Conservation (phyloP, 2,797 vertebrate genomes). For the Pyrocephalus nanus region DNA sequence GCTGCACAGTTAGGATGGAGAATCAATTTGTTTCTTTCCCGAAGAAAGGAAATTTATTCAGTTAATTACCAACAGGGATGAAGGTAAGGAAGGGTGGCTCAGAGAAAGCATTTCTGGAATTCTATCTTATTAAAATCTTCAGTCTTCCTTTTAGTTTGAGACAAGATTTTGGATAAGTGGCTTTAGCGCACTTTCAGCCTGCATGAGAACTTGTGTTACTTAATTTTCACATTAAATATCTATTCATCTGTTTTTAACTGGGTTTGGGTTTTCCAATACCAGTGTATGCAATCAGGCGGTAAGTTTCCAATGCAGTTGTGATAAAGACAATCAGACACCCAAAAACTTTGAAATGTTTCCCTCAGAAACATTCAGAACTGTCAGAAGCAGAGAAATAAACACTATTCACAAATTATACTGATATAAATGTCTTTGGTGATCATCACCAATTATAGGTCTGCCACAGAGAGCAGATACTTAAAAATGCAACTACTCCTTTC, state of each 20-base stretch:
- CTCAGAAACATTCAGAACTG: neutral
- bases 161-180: neutral
- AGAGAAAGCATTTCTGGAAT: neutral
- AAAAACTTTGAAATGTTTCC: slow-evolving; percentile 36
- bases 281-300: slow-evolving; percentile 17
- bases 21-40: neutral
- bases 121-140: neutral
- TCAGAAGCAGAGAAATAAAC: slow-evolving; percentile 35
- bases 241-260: neutral
- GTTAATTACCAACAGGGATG: neutral
- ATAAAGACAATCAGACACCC: slow-evolving; percentile 38
- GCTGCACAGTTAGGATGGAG: neutral
- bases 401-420: neutral
- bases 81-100: neutral
- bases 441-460: neutral
- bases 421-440: neutral
- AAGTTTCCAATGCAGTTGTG: slow-evolving; percentile 35
- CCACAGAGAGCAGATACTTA: neutral
- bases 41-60: neutral
- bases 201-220: neutral
- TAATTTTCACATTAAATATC: slow-evolving; percentile 18
- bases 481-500: neutral
- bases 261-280: slow-evolving; percentile 12
- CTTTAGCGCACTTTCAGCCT: neutral
- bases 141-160: neutral